These are phyloP conservation scores for Ptilonorhynchus violaceus DNA, from an alignment of 2,113 vertebrate genomes.

Conservation along the genomic window DNA sequence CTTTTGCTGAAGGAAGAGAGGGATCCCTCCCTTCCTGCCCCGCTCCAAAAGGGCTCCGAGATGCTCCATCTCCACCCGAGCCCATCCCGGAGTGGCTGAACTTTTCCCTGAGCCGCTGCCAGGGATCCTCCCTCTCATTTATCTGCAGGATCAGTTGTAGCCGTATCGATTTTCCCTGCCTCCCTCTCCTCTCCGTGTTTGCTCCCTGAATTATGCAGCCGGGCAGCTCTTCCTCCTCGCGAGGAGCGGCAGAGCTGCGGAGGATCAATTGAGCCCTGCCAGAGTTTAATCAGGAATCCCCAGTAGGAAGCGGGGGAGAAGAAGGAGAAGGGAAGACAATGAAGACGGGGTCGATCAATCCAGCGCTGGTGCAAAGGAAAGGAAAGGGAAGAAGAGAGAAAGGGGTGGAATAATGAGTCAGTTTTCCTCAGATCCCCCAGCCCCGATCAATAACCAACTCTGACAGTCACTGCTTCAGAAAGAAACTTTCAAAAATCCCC, in stretches of 20 bases:
- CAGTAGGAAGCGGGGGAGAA: conserved; percentile 52
- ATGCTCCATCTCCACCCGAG: fast-evolving
- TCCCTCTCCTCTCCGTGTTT: conserved; percentile 52
- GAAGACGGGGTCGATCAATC: conserved; percentile 60
- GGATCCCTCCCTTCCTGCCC: neutral
- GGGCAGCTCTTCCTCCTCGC: conserved; percentile 49
- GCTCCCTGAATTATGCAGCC: conserved; percentile 73
- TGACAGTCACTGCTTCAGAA: conserved; percentile 55
- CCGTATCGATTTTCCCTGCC: conserved; percentile 63
- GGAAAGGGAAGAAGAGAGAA: conserved; percentile 21
- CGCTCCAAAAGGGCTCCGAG: neutral
- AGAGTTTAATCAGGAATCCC: conserved; percentile 72
- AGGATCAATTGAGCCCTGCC: conserved; percentile 71
- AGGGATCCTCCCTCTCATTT: conserved; percentile 54
- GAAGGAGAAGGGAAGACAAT: conserved; percentile 56
- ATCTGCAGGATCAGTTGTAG: conserved; percentile 65
- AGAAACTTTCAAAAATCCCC: neutral
- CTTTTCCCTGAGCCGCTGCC: neutral
- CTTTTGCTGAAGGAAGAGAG: neutral
- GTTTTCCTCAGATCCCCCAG: conserved; percentile 52
- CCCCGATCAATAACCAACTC: conserved; percentile 55
- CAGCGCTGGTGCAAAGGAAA: neutral
- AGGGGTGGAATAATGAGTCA: neutral
- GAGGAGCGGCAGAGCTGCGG: conserved; percentile 34
- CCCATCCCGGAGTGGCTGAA: neutral